These are phyloP conservation scores for Mormyrops attenuatus DNA, from an alignment of 2,797 vertebrate species.

Conservation along the genomic window DNA sequence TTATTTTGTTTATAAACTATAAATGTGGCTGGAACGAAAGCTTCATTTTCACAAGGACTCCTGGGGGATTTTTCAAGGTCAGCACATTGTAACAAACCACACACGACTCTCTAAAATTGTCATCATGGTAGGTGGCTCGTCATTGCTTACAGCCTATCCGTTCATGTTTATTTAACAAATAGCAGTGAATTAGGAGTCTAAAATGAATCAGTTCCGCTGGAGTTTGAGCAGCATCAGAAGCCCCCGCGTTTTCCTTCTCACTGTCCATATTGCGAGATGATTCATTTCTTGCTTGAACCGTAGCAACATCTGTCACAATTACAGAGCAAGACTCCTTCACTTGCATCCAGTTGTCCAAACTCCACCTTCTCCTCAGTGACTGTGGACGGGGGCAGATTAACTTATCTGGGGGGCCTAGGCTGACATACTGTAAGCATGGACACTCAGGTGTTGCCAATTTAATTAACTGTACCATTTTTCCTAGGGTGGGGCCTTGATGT, in stretches of 20 bases:
- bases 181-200: background rate
- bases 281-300: background rate
- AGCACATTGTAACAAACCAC: conserved; percentile 25
- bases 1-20: background rate
- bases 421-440: background rate
- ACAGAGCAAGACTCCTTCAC: background rate
- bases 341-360: background rate
- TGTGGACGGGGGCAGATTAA: background rate
- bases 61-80: conserved; percentile 35
- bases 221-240: background rate
- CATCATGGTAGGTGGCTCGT: background rate
- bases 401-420: background rate
- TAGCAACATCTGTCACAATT: background rate
- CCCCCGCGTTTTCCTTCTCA: background rate
- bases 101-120: background rate
- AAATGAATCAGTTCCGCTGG: background rate
- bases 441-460: background rate
- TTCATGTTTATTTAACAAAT: background rate
- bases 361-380: background rate
- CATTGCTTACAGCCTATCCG: background rate
- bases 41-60: conserved; percentile 29
- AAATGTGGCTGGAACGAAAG: conserved; percentile 25
- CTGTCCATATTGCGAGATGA: background rate
- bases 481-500: background rate
- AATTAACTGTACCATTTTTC: background rate